These are phyloP conservation scores for Paramormyrops hopkinsi DNA, from an alignment of 2,797 vertebrate genomes.

Conservation along the genomic window DNA sequence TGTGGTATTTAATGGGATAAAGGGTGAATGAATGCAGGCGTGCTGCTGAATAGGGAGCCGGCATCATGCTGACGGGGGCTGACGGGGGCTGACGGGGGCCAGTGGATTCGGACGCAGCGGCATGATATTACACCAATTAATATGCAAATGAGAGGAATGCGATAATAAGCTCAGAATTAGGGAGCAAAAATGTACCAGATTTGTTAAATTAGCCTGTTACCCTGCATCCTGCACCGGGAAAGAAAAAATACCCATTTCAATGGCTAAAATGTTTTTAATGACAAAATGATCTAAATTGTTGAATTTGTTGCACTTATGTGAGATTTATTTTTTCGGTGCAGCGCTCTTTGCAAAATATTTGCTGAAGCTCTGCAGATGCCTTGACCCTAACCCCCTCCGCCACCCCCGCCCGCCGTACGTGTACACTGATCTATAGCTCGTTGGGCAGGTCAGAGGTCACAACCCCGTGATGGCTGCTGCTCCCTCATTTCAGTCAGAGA, in stretches of 20 bases:
- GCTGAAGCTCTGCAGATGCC: not conserved
- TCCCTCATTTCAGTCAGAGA: conserved; percentile 18
- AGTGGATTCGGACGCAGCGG: not conserved
- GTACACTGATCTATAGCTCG: conserved; percentile 14
- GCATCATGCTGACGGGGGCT: not conserved
- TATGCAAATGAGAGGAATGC: conserved; percentile 40
- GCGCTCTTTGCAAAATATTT: not conserved
- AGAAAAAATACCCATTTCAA: not conserved
- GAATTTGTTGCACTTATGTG: conserved; percentile 46
- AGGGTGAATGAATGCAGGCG: not conserved
- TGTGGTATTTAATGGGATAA: not conserved
- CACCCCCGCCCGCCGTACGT: not conserved
- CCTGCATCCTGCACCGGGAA: conserved; percentile 44
- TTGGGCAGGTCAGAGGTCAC: conserved; percentile 29
- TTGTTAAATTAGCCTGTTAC: conserved; percentile 47
- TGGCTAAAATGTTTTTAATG: not conserved
- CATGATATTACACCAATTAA: conserved; percentile 30
- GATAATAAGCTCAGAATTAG: conserved; percentile 21
- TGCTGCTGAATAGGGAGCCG: not conserved
- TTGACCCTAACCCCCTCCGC: conserved; percentile 12
- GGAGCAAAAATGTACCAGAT: conserved; percentile 42
- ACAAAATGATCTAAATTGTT: not conserved
- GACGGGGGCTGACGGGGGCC: not conserved
- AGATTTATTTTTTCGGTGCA: conserved; percentile 30
- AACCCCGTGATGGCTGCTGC: conserved; percentile 18